Conservation (phyloP, 2,888 invertebrate species). For the Chalcosyrphus nemorum region DNA sequence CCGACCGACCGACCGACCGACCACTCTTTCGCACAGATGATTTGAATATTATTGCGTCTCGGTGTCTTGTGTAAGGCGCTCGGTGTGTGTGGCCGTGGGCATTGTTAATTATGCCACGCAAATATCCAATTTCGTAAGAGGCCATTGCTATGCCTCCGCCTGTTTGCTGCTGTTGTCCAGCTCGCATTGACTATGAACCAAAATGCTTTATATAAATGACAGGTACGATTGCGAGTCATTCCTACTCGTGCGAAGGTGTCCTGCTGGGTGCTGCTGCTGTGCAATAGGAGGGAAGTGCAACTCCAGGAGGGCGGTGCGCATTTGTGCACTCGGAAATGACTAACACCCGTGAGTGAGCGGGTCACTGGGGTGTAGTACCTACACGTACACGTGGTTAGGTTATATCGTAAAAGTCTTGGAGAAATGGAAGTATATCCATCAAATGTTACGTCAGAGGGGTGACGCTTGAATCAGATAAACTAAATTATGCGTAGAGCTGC, state of each 20-base stretch:
- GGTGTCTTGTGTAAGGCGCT: constrained; percentile 34
- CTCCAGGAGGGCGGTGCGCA: constrained; percentile 53
- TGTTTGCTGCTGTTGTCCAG: constrained; percentile 59
- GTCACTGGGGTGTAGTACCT: constrained; percentile 23
- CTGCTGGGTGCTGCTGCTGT: constrained; percentile 64
- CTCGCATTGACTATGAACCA: constrained; percentile 48
- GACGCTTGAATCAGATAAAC: constrained; percentile 66
- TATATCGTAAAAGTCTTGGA: constrained; percentile 14
- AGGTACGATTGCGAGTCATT: constrained; percentile 67
- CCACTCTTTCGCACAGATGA: constrained; percentile 53
- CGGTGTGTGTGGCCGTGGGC: constrained; percentile 61
- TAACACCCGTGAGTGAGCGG: constrained; percentile 67
- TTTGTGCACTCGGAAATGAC: constrained; percentile 67
- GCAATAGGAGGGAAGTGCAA: constrained; percentile 37
- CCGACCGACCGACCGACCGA: no score
- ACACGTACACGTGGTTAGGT: constrained; percentile 25
- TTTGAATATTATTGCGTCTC: constrained; percentile 57
- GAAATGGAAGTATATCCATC: constrained; percentile 67
- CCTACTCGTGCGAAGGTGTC: constrained; percentile 55
- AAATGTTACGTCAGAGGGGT: constrained; percentile 58
- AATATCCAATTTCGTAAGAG: constrained; percentile 73
- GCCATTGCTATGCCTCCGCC: constrained; percentile 55
- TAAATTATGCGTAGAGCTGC: constrained; percentile 66
- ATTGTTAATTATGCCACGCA: constrained; percentile 73
- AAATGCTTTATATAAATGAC: constrained; percentile 53